Percentiles rank a stretch among this genome's conserved stretches.
These are phyloP conservation scores for Anadara kagoshimensis DNA, from an alignment of 1,140 invertebrate species.

Conservation along the genomic window DNA sequence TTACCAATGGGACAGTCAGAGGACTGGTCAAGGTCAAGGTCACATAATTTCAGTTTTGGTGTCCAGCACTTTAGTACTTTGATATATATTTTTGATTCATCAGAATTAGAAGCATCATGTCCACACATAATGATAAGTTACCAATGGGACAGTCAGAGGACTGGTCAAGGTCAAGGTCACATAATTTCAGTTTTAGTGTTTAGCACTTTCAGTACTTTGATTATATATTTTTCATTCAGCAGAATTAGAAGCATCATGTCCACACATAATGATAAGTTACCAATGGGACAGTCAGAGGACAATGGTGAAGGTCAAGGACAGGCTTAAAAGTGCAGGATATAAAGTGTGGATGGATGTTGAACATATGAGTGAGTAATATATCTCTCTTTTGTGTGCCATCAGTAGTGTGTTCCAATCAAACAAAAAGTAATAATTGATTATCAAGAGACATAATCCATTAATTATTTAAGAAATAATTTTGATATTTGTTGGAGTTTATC, in stretches of 20 bases:
- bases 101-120: constrained; percentile 12
- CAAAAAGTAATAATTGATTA: no score
- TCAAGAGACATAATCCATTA: no score
- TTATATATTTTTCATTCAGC: no score
- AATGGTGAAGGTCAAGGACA: constrained; percentile 66
- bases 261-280: constrained; percentile 72
- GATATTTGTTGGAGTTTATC: no score
- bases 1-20: constrained; percentile 69
- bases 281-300: constrained; percentile 67
- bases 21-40: constrained; percentile 66
- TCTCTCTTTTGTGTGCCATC: no score
- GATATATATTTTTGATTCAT: no score
- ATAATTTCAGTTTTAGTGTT: no score
- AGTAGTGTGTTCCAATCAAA: no score
- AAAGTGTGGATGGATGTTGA: constrained; percentile 74
- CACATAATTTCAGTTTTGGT: no score
- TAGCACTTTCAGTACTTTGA: no score
- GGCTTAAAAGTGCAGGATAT: constrained; percentile 62
- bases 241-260: constrained; percentile 21
- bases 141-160: constrained; percentile 66
- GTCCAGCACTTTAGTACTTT: no score
- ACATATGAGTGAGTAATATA: constrained; percentile 67
- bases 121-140: constrained; percentile 72
- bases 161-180: constrained; percentile 67
- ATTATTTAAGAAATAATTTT: no score